These are phyloP conservation scores for Bacillus rossius DNA, from an alignment of 1,140 invertebrate species.

Conservation along the genomic window DNA sequence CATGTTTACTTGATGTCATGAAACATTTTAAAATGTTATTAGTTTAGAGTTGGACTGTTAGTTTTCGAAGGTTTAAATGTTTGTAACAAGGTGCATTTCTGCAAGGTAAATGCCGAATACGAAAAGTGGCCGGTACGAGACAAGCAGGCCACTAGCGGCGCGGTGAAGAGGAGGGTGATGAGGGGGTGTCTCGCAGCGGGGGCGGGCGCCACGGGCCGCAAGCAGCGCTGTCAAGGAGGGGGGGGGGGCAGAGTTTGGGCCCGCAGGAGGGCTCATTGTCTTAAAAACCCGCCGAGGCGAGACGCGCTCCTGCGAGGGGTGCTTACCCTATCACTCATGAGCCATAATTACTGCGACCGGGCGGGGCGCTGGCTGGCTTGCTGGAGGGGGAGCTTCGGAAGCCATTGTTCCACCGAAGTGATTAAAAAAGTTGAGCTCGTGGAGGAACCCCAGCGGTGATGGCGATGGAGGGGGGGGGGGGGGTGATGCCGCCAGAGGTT, in stretches of 20 bases:
- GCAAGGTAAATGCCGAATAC: too few species aligned
- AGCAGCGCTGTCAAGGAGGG: too few species aligned
- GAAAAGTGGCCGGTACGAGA: too few species aligned
- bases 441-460: background rate
- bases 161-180: too few species aligned
- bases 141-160: too few species aligned
- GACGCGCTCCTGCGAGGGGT: background rate
- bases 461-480: background rate
- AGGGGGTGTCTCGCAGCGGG: too few species aligned
- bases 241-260: background rate
- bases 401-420: conserved; percentile 9
- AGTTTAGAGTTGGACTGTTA: too few species aligned
- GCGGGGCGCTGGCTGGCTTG: background rate
- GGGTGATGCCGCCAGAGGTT: background rate
- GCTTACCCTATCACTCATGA: conserved; percentile 11
- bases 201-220: too few species aligned
- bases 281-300: conserved; percentile 3
- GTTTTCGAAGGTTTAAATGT: too few species aligned
- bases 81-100: too few species aligned
- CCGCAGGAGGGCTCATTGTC: conserved; percentile 2
- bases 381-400: background rate
- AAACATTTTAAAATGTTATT: too few species aligned
- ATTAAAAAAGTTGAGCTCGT: conserved; percentile 11
- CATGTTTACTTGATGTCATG: too few species aligned
- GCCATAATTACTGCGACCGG: conserved; percentile 5